Evolutionary conservation across 2,113 vertebrate species (phyloP).

Genomic region (Toxotes chatareus): DNA sequence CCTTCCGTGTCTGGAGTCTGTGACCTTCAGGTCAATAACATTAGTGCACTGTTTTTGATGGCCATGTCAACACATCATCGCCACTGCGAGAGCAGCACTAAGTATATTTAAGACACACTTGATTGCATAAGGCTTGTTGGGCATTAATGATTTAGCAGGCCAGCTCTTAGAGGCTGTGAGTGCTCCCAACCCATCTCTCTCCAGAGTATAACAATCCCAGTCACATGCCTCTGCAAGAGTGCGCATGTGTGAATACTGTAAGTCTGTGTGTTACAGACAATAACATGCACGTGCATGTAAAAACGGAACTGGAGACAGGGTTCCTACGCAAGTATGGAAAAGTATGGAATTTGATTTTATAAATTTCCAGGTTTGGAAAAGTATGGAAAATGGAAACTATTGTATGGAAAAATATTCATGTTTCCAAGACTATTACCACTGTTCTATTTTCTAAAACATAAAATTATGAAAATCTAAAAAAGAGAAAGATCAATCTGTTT

Average conservation of each 20-base stretch:
- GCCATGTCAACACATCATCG: slow-evolving; percentile 15
- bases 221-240: slow-evolving; percentile 46
- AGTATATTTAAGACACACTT: slow-evolving; percentile 43
- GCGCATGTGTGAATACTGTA: slow-evolving; percentile 14
- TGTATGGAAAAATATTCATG: no score
- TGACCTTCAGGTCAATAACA: slow-evolving; percentile 5
- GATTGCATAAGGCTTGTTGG: slow-evolving; percentile 47
- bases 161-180: slow-evolving; percentile 31
- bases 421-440: no score
- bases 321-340: no score
- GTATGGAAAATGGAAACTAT: no score
- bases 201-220: slow-evolving; percentile 28
- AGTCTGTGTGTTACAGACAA: slow-evolving; percentile 8
- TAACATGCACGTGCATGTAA: not conserved
- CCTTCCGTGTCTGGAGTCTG: not conserved
- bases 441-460: no score
- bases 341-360: no score
- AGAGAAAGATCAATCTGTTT: no score
- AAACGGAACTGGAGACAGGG: not conserved
- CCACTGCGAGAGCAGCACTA: not conserved
- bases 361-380: no score
- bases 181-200: slow-evolving; percentile 25
- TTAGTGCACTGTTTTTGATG: slow-evolving; percentile 15
- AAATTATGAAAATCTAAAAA: no score
- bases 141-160: slow-evolving; percentile 61